Evolutionary conservation across 2,113 vertebrate genomes (phyloP), one percentile per base, ranked within the genome.

Genomic region (Beaufortia kweichowensis): DNA sequence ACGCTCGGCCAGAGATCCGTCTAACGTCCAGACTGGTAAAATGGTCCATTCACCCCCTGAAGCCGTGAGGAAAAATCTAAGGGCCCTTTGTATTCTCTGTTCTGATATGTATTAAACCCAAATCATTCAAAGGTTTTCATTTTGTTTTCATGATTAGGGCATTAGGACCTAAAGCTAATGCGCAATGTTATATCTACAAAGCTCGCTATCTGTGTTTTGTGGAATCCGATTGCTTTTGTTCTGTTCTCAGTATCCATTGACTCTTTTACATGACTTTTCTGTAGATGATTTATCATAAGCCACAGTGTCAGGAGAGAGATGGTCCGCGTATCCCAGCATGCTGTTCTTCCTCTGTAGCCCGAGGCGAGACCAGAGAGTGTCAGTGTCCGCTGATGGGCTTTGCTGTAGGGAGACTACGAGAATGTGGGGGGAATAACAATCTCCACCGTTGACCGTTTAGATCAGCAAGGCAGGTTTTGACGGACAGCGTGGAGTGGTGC

Each of bases 1-100:
- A 91, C 91, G 91, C 90, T 85, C 85, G 84, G 86, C 84, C 81
- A 88, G 78, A 89, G 86, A 91, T 90, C 87, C 86, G 80, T 91
- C 90, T 92, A 88, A 89, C 90, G 89, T 91, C 89, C 89, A 60
- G 85, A 86, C 85, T 82, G 81, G 83, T 83, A 77, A 86, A 85
- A 85, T 81, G 78, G 87, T 78, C 85, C 67, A 53, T 66, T 81
- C 60, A 60, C 78, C 56, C 71, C 79, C 75, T 76, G 41, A 66
- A 76, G 75, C 82, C 81, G 69, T 10, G 7, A 2, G 61, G 23
- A 43, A 65, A 62, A 57, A 78, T 59, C 21, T 5, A 43, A 60
- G 48, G 43, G 31, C 68, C 61, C 41, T 53, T 68, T 48, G 46
- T 46, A 57, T 76, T 59, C 50, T 76, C 62, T 65, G 43, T 64